Base-by-base conservation (phyloP, 92 coral and sea anemone species). In the Palythoa grandis region DNA sequence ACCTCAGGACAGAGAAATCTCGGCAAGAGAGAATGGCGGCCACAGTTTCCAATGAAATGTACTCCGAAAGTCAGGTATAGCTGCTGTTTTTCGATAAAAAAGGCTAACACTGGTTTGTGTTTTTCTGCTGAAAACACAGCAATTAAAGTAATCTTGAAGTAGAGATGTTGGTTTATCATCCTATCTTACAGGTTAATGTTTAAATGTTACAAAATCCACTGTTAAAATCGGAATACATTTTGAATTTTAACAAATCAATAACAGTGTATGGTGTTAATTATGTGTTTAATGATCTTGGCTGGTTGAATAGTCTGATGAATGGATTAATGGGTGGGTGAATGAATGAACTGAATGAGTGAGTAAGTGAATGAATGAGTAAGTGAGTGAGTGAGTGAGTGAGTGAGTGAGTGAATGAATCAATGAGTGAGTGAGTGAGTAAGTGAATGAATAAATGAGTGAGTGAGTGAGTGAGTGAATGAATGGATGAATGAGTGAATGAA, bases 21-120 rank as follows among this genome's bases (percentile, higher is more conserved):
- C 91, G 99, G 16, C 99, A 95, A 79, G 92, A 88, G 50, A 91
- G 99, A 37, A 87, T 94, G 52, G 98, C 99, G 61, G 98, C 99
- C 17, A 88, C 97, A 29, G 92, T 97, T 19, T 95, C 99, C 53
- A 95, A 83, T 69, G 99, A 97, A 67, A 97, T 97, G 99, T 88
- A 91, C 70, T 78, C 90, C 3, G 99, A 97, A 63, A 91, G 99
- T 77, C 99, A 97, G 91, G 99, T 97, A 84, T 7, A 12, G 16
- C 17, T 15, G 22, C 65, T 58, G 50, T 43, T 43, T 43, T 43
- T 0, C 9, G 50, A 43, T 43, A 8, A 43, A 43, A 43, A 43
- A 43, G 9, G 3, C 6, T 43, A 43, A 43, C 9, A 43, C 50
- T 43, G 50, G 50, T 43, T 43, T 43, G 50, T 5, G 50, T 43